These are phyloP conservation scores for Chalcis sispes DNA, from an alignment of 2,888 invertebrate species.

Conservation along the genomic window DNA sequence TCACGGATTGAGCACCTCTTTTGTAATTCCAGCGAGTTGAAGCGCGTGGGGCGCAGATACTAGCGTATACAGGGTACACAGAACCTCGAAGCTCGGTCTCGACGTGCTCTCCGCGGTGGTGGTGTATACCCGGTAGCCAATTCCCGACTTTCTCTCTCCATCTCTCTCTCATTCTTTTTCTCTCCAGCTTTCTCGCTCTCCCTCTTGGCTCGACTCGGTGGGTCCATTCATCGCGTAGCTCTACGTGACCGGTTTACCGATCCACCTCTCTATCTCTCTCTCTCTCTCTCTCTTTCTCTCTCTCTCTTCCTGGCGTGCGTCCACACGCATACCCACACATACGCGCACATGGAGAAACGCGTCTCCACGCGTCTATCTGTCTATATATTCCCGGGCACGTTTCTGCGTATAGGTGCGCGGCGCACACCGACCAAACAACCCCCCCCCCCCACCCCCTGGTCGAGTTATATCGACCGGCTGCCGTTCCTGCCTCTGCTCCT, in stretches of 20 bases:
- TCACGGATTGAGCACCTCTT: constrained; percentile 67
- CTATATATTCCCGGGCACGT: constrained; percentile 55
- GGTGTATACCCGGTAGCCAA: constrained; percentile 75
- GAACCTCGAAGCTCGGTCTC: not conserved
- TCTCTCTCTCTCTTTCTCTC: constrained; percentile 50
- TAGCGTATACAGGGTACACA: constrained; percentile 65
- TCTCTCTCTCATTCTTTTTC: constrained; percentile 44
- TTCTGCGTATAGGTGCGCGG: constrained; percentile 60
- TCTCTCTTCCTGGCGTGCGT: constrained; percentile 45
- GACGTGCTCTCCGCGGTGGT: constrained; percentile 63
- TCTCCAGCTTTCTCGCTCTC: constrained; percentile 39
- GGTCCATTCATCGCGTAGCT: constrained; percentile 75
- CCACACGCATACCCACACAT: no score
- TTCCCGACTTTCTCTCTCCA: constrained; percentile 63
- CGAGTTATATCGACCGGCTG: constrained; percentile 70
- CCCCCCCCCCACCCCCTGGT: constrained; percentile 66
- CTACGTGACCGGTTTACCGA: constrained; percentile 76
- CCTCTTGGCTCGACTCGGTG: constrained; percentile 62
- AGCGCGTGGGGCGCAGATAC: constrained; percentile 69
- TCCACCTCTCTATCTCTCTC: constrained; percentile 66
- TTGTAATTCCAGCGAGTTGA: constrained; percentile 63
- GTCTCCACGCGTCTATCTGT: constrained; percentile 22
- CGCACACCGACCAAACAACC: constrained; percentile 67
- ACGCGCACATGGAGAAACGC: no score
- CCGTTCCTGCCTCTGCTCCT: constrained; percentile 51